phyloP scores from a whole-genome alignment of 2,797 vertebrate genomes.

The Glyptemys insculpta region DNA sequence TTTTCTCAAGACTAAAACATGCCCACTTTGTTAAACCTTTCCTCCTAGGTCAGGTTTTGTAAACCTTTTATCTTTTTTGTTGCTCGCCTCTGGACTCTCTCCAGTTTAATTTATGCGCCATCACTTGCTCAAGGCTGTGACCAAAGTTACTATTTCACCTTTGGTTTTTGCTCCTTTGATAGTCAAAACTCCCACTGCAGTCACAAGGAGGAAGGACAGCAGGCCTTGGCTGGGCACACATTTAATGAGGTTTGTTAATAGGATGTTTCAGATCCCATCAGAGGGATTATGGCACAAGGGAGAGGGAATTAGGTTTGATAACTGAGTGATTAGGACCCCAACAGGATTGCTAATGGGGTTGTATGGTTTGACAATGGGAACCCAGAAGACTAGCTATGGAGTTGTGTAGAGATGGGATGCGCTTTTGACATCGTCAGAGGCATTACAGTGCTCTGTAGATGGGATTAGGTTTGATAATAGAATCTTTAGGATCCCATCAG shows the following conservation, averaged over 20 bases:
- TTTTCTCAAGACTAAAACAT: no score
- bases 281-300: slow-evolving; percentile 61
- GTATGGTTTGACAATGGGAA: background rate
- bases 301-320: slow-evolving; percentile 51
- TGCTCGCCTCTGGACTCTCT: no score
- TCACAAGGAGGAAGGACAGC: background rate
- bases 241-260: slow-evolving; percentile 67
- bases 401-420: slow-evolving; percentile 46
- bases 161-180: background rate
- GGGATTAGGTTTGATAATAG: slow-evolving; percentile 29
- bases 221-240: background rate
- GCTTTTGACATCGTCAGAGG: background rate
- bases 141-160: background rate
- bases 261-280: slow-evolving; percentile 69
- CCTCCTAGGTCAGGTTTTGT: no score
- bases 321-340: slow-evolving; percentile 55
- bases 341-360: background rate
- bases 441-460: background rate
- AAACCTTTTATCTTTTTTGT: no score
- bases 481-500: slow-evolving; percentile 9
- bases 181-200: background rate
- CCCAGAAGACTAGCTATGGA: background rate
- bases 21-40: no score
- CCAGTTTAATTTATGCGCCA: no score
- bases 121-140: background rate